Conservation (phyloP, 2,888 invertebrate species). For the Crossocerus cetratus region DNA sequence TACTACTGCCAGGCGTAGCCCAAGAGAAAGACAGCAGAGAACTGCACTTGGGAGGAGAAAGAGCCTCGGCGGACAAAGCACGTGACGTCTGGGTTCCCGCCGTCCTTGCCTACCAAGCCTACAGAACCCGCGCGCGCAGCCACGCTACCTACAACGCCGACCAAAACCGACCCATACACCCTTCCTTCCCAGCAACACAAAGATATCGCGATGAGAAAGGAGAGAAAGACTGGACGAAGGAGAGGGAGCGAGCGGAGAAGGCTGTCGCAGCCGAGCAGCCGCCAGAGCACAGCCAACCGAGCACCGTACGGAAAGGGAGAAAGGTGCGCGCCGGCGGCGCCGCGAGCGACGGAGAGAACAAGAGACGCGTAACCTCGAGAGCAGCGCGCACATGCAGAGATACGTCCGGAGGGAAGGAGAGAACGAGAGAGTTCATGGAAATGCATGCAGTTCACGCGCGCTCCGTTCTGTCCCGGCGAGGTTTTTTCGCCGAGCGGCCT, state of each 20-base stretch:
- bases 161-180: no score
- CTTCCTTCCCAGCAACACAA: no score
- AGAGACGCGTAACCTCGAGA: slow-evolving; percentile 35
- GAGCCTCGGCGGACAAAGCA: slow-evolving; percentile 55
- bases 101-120: slow-evolving; percentile 56
- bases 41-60: neutral
- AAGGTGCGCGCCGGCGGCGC: slow-evolving; percentile 7
- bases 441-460: slow-evolving; percentile 32
- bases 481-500: slow-evolving; percentile 33
- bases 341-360: slow-evolving; percentile 10
- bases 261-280: neutral
- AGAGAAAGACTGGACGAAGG: neutral
- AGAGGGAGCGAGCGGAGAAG: neutral
- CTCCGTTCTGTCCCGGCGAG: slow-evolving; percentile 26
- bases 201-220: neutral
- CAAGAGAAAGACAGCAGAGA: slow-evolving; percentile 1
- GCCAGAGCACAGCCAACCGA: neutral
- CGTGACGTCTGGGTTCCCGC: slow-evolving; percentile 66
- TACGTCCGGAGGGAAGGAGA: neutral
- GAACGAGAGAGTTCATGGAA: slow-evolving; percentile 45
- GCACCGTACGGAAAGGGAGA: slow-evolving; percentile 10
- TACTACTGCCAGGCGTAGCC: slow-evolving; percentile 19
- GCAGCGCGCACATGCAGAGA: no score
- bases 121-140: slow-evolving; percentile 6
- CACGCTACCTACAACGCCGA: no score